Evolutionary conservation across 2,113 vertebrate genomes (phyloP), one percentile per base, ranked within the genome.

Genomic region (Dromiciops gliroides): DNA sequence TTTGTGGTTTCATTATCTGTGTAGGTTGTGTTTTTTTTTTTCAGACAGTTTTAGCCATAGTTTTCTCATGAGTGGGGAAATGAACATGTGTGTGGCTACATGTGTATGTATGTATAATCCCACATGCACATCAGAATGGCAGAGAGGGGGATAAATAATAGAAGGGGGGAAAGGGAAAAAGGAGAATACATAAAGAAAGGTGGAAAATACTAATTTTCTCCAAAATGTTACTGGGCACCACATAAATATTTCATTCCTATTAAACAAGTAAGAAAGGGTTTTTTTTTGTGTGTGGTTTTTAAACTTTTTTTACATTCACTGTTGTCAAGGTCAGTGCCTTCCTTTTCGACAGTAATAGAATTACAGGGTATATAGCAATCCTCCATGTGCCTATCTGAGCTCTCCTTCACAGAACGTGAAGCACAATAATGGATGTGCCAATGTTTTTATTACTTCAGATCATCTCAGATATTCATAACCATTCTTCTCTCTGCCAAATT

Each of bases 401-500:
- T 96, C 51, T 96, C 92, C 97, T 97, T 96, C 94, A 96, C 93
- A 93, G 90, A 51, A 88, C 10, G 1, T 19, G 91, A 94, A 95
- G 25, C 95, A 97, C 51, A 48, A 8, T 67, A 90, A 96, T 91
- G 44, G 92, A 92, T 49, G 37, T 3, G 8, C 56, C 94, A 90
- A 51, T 75, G 53, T 52, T 93, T 96, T 97, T 91, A 95, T 94
- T 93, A 95, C 89, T 90, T 75, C 50, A 94, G 90, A 94, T 91
- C 48, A 50, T 95, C 67, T 95, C 94, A 89, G 48, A 75, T 96
- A 93, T 93, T 97, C 95, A 96, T 89, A 92, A 95, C 44, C 88
- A 94, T 94, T 97, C 53, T 8, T 56, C 44, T 89, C 49, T 23
- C 88, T 44, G 92, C 95, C 91, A 94, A 92, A 44, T 94, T 96